A percentile compares a stretch with the other conserved stretches of the same genome.
Conservation (phyloP, 2,797 vertebrate genomes). For the Danio kyathit region DNA sequence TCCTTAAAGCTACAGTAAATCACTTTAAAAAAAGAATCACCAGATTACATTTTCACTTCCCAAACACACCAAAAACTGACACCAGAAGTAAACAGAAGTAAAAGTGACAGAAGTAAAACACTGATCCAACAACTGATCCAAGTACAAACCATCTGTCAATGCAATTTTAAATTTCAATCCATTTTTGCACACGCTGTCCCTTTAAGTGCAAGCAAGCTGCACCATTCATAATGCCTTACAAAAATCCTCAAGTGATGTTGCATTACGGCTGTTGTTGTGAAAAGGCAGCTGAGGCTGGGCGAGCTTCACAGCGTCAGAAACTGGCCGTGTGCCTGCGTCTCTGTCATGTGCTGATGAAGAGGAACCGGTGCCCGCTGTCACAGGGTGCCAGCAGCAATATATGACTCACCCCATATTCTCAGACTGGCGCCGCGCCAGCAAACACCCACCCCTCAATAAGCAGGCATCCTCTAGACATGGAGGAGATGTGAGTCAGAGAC, state of each 20-base stretch:
- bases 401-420: conserved; percentile 50
- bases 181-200: not conserved
- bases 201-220: not conserved
- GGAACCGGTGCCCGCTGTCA: conserved; percentile 28
- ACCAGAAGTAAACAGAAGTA: too few species aligned
- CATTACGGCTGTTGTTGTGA: conserved; percentile 44
- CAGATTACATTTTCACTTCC: too few species aligned
- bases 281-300: conserved; percentile 31
- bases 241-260: conserved; percentile 12
- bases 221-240: not conserved
- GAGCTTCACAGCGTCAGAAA: conserved; percentile 5
- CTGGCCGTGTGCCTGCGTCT: conserved; percentile 31
- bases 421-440: conserved; percentile 37
- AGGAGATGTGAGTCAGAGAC: conserved; percentile 77
- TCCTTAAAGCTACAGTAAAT: too few species aligned
- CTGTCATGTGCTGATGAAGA: conserved; percentile 55
- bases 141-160: too few species aligned
- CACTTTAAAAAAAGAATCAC: too few species aligned
- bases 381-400: conserved; percentile 48
- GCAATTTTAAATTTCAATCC: too few species aligned
- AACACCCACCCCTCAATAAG: conserved; percentile 45
- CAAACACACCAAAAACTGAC: too few species aligned
- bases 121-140: too few species aligned
- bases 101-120: too few species aligned
- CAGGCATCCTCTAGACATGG: conserved; percentile 52